Conservation (phyloP, 2,797 vertebrate species). For the Myotis findleyi region DNA sequence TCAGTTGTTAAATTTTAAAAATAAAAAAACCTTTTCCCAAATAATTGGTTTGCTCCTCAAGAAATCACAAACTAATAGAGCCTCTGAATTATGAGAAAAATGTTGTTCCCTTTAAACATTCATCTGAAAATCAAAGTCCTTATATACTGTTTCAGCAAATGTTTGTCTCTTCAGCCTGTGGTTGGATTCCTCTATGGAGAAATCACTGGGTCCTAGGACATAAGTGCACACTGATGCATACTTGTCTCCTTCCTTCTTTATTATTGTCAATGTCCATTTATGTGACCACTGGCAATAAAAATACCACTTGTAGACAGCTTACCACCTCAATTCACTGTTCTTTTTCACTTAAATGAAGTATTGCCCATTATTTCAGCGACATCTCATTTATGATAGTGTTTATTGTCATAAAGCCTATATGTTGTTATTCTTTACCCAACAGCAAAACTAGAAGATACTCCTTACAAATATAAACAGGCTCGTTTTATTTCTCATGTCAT, state of each 20-base stretch:
- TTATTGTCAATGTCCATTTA: neutral
- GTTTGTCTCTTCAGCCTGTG: neutral
- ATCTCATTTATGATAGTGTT: neutral
- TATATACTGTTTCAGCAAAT: neutral
- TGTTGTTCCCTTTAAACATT: neutral
- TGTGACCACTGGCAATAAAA: neutral
- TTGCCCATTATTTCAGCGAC: neutral
- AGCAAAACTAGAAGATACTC: neutral
- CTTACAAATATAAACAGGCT: neutral
- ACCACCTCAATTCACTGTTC: neutral
- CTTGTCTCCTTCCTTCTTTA: neutral
- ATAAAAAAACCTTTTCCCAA: neutral
- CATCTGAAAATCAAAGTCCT: neutral
- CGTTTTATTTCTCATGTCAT: neutral
- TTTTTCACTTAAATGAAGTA: neutral
- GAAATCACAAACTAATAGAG: slow-evolving; percentile 10
- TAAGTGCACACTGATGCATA: rapidly evolving
- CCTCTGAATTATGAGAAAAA: neutral
- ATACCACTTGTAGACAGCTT: neutral
- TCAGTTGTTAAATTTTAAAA: neutral
- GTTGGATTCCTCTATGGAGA: neutral
- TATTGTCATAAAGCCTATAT: neutral
- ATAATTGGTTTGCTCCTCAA: slow-evolving; percentile 5
- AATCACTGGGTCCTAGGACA: neutral
- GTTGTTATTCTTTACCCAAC: neutral